Evolutionary conservation across 2,888 invertebrate species (phyloP), one percentile per base, ranked within the genome.

Genomic region (Eustalomyia histrio): DNA sequence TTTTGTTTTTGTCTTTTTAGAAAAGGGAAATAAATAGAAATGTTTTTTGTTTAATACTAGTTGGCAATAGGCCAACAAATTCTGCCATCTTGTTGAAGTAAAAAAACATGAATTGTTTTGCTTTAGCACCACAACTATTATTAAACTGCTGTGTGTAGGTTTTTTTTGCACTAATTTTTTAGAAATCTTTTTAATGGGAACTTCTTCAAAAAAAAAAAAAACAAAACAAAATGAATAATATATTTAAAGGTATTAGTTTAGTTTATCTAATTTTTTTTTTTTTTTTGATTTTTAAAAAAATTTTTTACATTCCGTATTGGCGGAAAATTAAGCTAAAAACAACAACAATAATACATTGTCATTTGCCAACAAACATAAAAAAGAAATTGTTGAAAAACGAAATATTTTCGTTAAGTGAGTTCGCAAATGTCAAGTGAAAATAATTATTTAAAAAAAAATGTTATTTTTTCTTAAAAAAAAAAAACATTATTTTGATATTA

Each of bases 1-100:
- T 4, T 29, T 3, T 29, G 4, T 47, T 43, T 29, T 39, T 24
- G 16, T 21, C 16, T 65, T 43, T 18, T 35, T 55, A 67, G 52
- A 55, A 69, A 74, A 78, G 68, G 81, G 74, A 81, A 81, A 71
- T 78, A 65, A 75, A 81, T 78, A 53, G 81, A 78, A 78, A 33
- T 65, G 18, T 10, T 72, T 78, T 69, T 76, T 82, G 73, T 76
- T 79, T 76, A 76, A 73, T 52, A 69, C 64, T 14, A 67, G 50
- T 76, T 82, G 79, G 82, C 79, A 24, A 35, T 60, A 16, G 21
- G 68, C 79, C 82, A 81, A 73, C n/a, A 78, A 74, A 71, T 71
- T 57, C 81, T 75, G 81, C 81, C 81, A 81, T 81, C 78, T 78
- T 81, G 81, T 78, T 81, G 78, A 78, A 81, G 78, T 57, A 81